phyloP scores from a whole-genome alignment of 1,140 invertebrate genomes.

The Pseudobourletiella spinata region DNA sequence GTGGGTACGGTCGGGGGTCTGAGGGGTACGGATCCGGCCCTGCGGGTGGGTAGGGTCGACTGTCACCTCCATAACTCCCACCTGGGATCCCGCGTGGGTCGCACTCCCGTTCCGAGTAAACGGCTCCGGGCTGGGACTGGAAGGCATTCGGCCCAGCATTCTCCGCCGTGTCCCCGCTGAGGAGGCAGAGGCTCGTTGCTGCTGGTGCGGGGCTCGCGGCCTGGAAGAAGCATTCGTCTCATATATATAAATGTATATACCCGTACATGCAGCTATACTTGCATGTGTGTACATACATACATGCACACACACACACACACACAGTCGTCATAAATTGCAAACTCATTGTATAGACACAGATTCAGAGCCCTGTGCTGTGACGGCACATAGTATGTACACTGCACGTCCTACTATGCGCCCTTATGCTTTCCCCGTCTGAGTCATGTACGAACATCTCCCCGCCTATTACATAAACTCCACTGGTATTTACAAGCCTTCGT shows the following conservation, averaged over 20 bases:
- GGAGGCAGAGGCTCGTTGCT: slow-evolving; percentile 37
- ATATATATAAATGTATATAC: neutral
- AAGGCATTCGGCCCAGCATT: slow-evolving; percentile 42
- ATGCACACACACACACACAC: neutral
- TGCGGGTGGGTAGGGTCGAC: slow-evolving; percentile 26
- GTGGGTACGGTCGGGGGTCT: slow-evolving; percentile 12
- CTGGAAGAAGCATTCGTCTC: slow-evolving; percentile 6
- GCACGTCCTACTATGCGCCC: too few species aligned
- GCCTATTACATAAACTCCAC: too few species aligned
- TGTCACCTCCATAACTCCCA: slow-evolving; percentile 11
- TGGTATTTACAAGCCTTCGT: too few species aligned
- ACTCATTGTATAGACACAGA: too few species aligned
- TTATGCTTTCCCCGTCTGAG: too few species aligned
- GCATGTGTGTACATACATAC: neutral
- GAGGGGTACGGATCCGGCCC: slow-evolving; percentile 27
- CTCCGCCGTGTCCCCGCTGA: slow-evolving; percentile 42
- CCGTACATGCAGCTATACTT: too few species aligned
- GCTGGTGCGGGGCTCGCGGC: slow-evolving; percentile 13
- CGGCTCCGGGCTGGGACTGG: slow-evolving; percentile 39
- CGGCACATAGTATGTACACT: too few species aligned
- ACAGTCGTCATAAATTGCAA: too few species aligned
- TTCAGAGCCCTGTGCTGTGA: too few species aligned
- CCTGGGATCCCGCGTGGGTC: slow-evolving; percentile 22
- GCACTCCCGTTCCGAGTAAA: slow-evolving; percentile 44
- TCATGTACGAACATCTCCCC: too few species aligned